phyloP scores from a whole-genome alignment of 2,113 vertebrate species.

The Pelecanoides urinatrix region DNA sequence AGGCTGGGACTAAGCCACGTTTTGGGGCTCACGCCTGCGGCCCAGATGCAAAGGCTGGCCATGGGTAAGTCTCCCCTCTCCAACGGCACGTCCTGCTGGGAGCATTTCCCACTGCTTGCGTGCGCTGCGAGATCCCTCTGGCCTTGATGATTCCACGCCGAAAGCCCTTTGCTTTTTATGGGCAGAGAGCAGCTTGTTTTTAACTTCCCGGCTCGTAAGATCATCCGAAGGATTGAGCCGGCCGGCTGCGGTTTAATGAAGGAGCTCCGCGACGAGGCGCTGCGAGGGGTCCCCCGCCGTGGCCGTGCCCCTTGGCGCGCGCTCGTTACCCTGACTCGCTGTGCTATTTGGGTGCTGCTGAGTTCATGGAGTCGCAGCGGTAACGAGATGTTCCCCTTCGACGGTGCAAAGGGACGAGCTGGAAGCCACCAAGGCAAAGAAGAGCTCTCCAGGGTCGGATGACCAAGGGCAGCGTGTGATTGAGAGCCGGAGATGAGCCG shows the following conservation, averaged over 20 bases:
- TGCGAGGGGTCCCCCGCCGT: neutral
- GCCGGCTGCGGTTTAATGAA: neutral
- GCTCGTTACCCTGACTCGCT: neutral
- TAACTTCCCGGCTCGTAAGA: neutral
- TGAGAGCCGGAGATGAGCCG: neutral
- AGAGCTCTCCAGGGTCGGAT: neutral
- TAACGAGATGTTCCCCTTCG: neutral
- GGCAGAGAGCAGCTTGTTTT: slow-evolving; percentile 19
- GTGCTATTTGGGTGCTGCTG: neutral
- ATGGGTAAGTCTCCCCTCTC: neutral
- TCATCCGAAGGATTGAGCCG: neutral
- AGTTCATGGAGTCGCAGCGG: neutral
- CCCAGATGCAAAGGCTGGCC: neutral
- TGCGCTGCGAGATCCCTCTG: neutral
- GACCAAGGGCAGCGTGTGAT: neutral
- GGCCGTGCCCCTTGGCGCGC: neutral
- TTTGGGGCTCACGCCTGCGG: neutral
- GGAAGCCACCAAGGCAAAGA: neutral
- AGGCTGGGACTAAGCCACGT: neutral
- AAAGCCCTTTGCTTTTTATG: slow-evolving; percentile 45
- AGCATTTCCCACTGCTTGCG: neutral
- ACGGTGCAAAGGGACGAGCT: neutral
- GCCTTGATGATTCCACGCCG: neutral
- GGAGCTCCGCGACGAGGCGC: neutral
- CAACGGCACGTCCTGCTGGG: accelerated